Evolutionary conservation across 2,113 vertebrate species (phyloP).

Genomic region (Charina bottae): DNA sequence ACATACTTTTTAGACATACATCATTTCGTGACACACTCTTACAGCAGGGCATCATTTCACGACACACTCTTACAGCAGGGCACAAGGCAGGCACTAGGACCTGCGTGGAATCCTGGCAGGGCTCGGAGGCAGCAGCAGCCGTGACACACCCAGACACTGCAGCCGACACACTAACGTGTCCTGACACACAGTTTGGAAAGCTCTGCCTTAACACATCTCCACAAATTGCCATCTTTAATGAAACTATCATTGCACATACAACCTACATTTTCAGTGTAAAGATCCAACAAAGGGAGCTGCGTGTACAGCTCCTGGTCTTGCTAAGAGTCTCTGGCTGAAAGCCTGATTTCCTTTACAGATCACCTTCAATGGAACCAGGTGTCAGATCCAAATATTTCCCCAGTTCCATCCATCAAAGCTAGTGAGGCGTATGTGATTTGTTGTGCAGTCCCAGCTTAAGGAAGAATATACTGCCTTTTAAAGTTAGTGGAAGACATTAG

Average conservation of each 20-base stretch:
- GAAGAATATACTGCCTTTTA: conserved; percentile 12
- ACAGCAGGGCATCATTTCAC: too few species aligned
- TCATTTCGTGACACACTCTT: too few species aligned
- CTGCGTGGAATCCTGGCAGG: too few species aligned
- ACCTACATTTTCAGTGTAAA: neutral
- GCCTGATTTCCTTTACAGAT: neutral
- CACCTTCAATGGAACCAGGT: neutral
- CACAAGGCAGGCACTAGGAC: too few species aligned
- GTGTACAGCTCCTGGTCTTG: neutral
- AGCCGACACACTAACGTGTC: too few species aligned
- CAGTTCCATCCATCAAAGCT: neutral
- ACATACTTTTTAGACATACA: too few species aligned
- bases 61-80: too few species aligned
- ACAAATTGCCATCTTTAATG: neutral
- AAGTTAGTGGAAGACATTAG: conserved; percentile 6
- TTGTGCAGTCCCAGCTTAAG: conserved; percentile 13
- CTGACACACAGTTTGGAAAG: too few species aligned
- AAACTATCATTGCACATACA: neutral
- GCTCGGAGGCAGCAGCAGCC: too few species aligned
- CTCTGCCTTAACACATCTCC: too few species aligned
- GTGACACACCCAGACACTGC: too few species aligned
- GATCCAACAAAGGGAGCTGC: neutral
- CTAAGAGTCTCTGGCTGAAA: neutral
- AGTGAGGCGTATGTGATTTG: neutral
- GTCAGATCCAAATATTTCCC: neutral